Percentiles rank a stretch among this genome's conserved stretches.
These are phyloP conservation scores for Campoplex nolae DNA, from an alignment of 2,888 invertebrate genomes.

Conservation along the genomic window DNA sequence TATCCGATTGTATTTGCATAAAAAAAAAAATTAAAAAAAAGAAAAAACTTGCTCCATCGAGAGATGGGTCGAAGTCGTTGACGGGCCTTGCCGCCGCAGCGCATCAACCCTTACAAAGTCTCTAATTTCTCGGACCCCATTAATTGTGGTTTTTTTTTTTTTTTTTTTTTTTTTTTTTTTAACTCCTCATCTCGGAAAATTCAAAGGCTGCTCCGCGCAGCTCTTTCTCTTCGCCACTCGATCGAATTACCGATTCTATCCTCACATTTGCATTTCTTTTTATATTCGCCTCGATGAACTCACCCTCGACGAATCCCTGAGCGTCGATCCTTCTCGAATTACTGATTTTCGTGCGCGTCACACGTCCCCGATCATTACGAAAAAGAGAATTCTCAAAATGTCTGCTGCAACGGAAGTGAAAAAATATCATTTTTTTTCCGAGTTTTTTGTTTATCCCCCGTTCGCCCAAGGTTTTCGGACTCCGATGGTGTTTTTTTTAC, in stretches of 20 bases:
- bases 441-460: not conserved
- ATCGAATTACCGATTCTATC: constrained; percentile 68
- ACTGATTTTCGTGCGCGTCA: not conserved
- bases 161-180: constrained; percentile 39
- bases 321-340: constrained; percentile 40
- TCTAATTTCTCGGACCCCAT: constrained; percentile 79
- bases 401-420: not conserved
- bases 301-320: not conserved
- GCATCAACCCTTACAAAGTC: constrained; percentile 69
- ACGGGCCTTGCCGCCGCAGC: not conserved
- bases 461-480: not conserved
- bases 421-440: too few species aligned
- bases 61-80: not conserved
- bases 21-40: constrained; percentile 40
- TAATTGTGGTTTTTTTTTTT: constrained; percentile 74
- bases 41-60: constrained; percentile 29
- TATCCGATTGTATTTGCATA: constrained; percentile 84
- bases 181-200: constrained; percentile 68
- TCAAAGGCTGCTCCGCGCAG: constrained; percentile 8
- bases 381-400: not conserved
- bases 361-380: not conserved
- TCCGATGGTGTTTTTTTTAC: not conserved
- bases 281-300: not conserved
- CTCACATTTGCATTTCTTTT: constrained; percentile 52
- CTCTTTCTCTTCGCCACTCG: constrained; percentile 14